These are phyloP conservation scores for Melanotus villosus DNA, from an alignment of 2,888 invertebrate genomes.

Conservation along the genomic window DNA sequence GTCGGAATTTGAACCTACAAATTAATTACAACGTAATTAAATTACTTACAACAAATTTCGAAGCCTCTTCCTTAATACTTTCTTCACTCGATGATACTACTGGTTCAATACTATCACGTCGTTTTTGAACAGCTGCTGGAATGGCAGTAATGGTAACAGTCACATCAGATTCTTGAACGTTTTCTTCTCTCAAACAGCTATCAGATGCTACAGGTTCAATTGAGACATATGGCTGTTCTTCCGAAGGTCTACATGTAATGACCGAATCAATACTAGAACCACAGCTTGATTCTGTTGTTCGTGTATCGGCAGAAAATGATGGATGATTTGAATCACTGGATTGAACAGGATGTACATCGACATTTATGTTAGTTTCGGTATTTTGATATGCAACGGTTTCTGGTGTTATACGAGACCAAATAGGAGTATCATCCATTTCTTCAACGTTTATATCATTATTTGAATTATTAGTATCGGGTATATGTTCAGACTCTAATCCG, in stretches of 20 bases:
- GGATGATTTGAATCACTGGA: slow-evolving; percentile 46
- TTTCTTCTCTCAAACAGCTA: slow-evolving; percentile 49
- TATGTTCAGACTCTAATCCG: slow-evolving; percentile 73
- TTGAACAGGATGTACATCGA: slow-evolving; percentile 48
- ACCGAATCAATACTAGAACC: slow-evolving; percentile 51
- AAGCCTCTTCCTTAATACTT: slow-evolving; percentile 68
- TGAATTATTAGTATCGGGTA: slow-evolving; percentile 69
- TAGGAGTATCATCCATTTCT: slow-evolving; percentile 72
- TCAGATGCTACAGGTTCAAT: slow-evolving; percentile 57
- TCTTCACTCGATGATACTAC: slow-evolving; percentile 62
- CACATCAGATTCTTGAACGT: slow-evolving; percentile 49
- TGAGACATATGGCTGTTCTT: slow-evolving; percentile 57
- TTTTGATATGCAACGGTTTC: slow-evolving; percentile 56
- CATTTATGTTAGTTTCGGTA: slow-evolving; percentile 59
- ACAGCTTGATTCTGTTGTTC: slow-evolving; percentile 38
- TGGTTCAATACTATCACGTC: slow-evolving; percentile 60
- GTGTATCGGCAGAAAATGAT: slow-evolving; percentile 45
- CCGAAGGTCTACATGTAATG: slow-evolving; percentile 52
- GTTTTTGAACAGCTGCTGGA: slow-evolving; percentile 60
- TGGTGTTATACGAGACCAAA: slow-evolving; percentile 54
- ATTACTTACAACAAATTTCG: slow-evolving; percentile 65
- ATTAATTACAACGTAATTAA: too few relatives aligned
- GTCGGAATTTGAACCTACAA: too few relatives aligned
- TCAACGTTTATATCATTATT: slow-evolving; percentile 72
- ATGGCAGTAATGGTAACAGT: slow-evolving; percentile 56